phyloP scores from a whole-genome alignment of 92 coral and sea anemone species.

The Nematostella vectensis region DNA sequence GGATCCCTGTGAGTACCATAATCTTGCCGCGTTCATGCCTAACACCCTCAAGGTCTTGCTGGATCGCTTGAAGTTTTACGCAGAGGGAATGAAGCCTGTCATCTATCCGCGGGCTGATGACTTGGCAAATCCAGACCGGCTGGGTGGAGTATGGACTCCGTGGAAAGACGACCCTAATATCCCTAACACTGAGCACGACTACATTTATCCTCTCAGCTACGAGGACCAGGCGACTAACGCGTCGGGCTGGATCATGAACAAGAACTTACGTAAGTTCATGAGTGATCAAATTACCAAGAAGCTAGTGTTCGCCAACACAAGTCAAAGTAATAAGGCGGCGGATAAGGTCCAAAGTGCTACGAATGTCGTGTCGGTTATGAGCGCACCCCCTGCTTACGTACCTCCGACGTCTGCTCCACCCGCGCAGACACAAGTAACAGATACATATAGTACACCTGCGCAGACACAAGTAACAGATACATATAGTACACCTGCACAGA shows the following conservation, averaged over 20 bases:
- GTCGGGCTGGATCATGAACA: conserved; percentile 32
- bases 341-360: conserved; percentile 2
- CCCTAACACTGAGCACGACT: conserved; percentile 61
- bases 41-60: conserved; percentile 93
- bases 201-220: conserved; percentile 78
- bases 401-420: conserved; percentile 13
- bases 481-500: neutral
- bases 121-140: conserved; percentile 68
- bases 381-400: conserved; percentile 11
- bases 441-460: conserved; percentile 8
- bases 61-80: conserved; percentile 76
- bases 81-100: conserved; percentile 43
- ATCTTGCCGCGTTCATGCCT: conserved; percentile 96
- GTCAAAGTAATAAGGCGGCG: neutral
- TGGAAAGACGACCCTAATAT: conserved; percentile 72
- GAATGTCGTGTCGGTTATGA: conserved; percentile 1
- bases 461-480: conserved; percentile 3
- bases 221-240: conserved; percentile 60
- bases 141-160: conserved; percentile 88
- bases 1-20: conserved; percentile 99
- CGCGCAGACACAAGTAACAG: conserved; percentile 10
- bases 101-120: conserved; percentile 81
- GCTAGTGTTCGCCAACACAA: conserved; percentile 3
- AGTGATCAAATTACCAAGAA: conserved; percentile 32
- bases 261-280: conserved; percentile 60